Percentiles rank a stretch among this genome's conserved stretches.
phyloP scores from a whole-genome alignment of 2,888 invertebrate genomes.

The Zygothrica quintamaculata region DNA sequence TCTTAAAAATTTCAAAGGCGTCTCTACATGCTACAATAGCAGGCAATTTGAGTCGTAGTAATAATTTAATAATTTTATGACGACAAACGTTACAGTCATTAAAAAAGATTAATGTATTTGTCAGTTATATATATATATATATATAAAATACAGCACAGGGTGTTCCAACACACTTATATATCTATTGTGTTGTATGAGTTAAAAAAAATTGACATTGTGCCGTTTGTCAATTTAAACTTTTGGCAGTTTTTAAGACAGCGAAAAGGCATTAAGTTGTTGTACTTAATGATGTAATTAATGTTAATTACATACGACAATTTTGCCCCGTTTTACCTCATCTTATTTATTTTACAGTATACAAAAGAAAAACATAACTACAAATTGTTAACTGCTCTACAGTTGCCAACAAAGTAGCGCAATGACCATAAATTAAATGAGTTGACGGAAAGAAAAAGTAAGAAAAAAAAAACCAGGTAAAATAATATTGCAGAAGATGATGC shows the following conservation, averaged over 20 bases:
- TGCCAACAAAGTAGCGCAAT: conserved; percentile 17
- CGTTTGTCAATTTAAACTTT: conserved; percentile 50
- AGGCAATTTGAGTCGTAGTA: neutral
- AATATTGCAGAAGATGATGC: conserved; percentile 14
- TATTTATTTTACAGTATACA: conserved; percentile 15
- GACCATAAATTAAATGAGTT: conserved; percentile 28
- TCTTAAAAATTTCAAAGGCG: too few relatives aligned
- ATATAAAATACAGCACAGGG: too few relatives aligned
- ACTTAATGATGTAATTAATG: conserved; percentile 77
- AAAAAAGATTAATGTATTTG: conserved; percentile 68
- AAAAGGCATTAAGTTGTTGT: conserved; percentile 69
- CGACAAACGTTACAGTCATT: conserved; percentile 49
- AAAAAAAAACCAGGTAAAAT: conserved; percentile 16
- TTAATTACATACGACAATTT: conserved; percentile 63
- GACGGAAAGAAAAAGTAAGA: conserved; percentile 19
- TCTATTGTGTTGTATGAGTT: conserved; percentile 5
- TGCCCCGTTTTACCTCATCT: conserved; percentile 21
- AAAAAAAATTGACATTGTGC: conserved; percentile 33
- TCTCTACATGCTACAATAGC: too few relatives aligned
- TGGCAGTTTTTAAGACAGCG: conserved; percentile 29
- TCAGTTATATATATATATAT: too few relatives aligned
- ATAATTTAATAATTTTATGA: neutral
- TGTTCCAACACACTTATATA: conserved; percentile 17
- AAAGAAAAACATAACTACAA: neutral
- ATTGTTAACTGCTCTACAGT: conserved; percentile 7